A percentile compares a stretch with the other conserved stretches of the same genome.
phyloP scores from a whole-genome alignment of 2,113 vertebrate genomes.

The Sakesphorus luctuosus region DNA sequence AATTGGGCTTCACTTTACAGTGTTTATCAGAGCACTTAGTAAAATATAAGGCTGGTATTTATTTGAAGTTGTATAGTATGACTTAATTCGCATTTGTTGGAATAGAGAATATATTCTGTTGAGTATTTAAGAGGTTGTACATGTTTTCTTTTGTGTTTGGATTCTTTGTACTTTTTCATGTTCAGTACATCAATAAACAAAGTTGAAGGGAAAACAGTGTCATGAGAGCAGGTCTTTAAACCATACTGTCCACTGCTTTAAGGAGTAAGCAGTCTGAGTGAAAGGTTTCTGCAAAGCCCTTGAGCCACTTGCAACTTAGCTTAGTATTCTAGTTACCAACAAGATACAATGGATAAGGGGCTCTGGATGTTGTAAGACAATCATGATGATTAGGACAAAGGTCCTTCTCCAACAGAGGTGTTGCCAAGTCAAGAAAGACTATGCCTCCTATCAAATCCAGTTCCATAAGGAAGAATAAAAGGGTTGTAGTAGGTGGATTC shows the following conservation, averaged over 20 bases:
- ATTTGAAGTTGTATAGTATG: slow-evolving; percentile 98
- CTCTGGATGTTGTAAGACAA: not conserved
- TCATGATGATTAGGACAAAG: not conserved
- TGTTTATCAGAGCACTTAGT: slow-evolving; percentile 90
- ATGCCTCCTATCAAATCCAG: not conserved
- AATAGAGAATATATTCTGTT: slow-evolving; percentile 95
- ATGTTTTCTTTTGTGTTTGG: slow-evolving; percentile 99
- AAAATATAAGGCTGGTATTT: slow-evolving; percentile 94
- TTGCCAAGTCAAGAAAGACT: not conserved
- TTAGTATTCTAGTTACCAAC: not conserved
- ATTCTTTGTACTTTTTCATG: slow-evolving; percentile 97
- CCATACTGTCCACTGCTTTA: not conserved
- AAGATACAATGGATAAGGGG: not conserved
- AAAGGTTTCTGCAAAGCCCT: not conserved
- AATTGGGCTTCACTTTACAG: slow-evolving; percentile 84
- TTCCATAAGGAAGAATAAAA: not conserved
- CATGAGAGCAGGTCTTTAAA: slow-evolving; percentile 59
- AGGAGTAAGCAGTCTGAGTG: not conserved
- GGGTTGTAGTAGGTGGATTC: not conserved
- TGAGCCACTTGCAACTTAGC: not conserved
- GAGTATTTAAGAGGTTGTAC: slow-evolving; percentile 99
- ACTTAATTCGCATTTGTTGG: slow-evolving; percentile 93
- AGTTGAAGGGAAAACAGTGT: slow-evolving; percentile 91
- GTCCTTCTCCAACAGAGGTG: not conserved
- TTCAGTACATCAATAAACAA: slow-evolving; percentile 99